Percentiles rank a stretch among this genome's conserved stretches.
phyloP scores from a whole-genome alignment of 2,113 vertebrate genomes.

The Gadus chalcogrammus region DNA sequence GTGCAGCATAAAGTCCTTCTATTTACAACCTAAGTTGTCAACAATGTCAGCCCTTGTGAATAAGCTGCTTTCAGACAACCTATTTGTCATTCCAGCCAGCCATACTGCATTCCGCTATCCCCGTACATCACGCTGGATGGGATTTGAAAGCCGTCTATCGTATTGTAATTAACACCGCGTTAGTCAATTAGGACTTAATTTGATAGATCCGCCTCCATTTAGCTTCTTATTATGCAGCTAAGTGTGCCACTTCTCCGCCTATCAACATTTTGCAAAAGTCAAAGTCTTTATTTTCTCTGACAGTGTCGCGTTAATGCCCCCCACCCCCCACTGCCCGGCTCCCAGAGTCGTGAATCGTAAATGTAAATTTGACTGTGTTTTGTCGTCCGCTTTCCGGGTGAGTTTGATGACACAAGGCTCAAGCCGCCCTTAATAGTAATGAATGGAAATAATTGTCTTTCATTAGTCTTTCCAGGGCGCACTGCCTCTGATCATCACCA shows the following conservation, averaged over 20 bases:
- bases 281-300: not conserved
- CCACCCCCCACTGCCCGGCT: too few species aligned
- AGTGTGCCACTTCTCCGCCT: slow-evolving; percentile 20
- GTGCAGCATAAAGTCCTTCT: too few species aligned
- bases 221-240: slow-evolving; percentile 27
- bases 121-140: too few species aligned
- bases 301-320: too few species aligned
- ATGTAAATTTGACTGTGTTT: slow-evolving; percentile 53
- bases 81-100: too few species aligned
- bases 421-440: slow-evolving; percentile 62
- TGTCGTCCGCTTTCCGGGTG: slow-evolving; percentile 49
- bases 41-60: too few species aligned
- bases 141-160: slow-evolving; percentile 24
- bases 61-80: too few species aligned
- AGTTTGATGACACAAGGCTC: slow-evolving; percentile 53
- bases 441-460: slow-evolving; percentile 71
- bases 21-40: too few species aligned
- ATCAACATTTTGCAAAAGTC: slow-evolving; percentile 39
- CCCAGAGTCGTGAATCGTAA: slow-evolving; percentile 35
- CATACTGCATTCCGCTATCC: too few species aligned
- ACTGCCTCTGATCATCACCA: slow-evolving; percentile 40
- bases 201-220: slow-evolving; percentile 32
- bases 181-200: slow-evolving; percentile 36
- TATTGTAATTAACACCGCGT: slow-evolving; percentile 31
- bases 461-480: slow-evolving; percentile 55